Evolutionary conservation across 2,113 vertebrate species (phyloP), one percentile per base, ranked within the genome.

Genomic region (Lepus europaeus): DNA sequence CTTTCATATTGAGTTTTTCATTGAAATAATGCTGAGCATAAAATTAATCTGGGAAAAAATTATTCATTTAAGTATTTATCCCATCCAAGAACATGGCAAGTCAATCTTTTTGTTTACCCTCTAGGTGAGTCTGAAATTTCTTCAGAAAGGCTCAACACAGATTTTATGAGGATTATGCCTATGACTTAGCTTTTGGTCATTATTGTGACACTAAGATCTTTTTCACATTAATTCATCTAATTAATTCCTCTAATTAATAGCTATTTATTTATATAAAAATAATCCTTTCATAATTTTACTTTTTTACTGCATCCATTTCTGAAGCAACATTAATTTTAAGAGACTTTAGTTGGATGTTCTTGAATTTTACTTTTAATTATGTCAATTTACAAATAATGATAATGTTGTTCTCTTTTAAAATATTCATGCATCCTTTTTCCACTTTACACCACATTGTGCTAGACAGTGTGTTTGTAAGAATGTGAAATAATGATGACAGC

Each of bases 341-440:
- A 53, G 61, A 5, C 78, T 86, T 45, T 69, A 20, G 31, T 36
- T 83, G 74, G 23, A 68, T 53, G 82, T 82, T 49, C 76, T 76
- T 84, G 72, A 64, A 17, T 86, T 91, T 51, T 51, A 4, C n/a
- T 59, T 74, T 88, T 84, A 89, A 61, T 86, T 83, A 63, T 8
- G 12, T 68, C 87, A 66, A 87, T 79, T 45, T 97, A 79, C 74
- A 95, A 86, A 79, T 91, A 81, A 74, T 70, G 49, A 45, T 76
- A 9, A 78, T 87, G 89, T 76, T 70, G 20, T 89, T 81, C 91
- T 83, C 14, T 84, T 61, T 49, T 77, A 33, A 91, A 87, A 73
- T 79, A 90, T 64, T 33, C 36, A 70, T 23, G 20, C 9, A 49
- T 23, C n/a, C 6, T 84, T 39, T 90, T 81, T 59, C 59, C 68